Evolutionary conservation across 2,888 invertebrate genomes (phyloP).

Genomic region (Cephus spinipes): DNA sequence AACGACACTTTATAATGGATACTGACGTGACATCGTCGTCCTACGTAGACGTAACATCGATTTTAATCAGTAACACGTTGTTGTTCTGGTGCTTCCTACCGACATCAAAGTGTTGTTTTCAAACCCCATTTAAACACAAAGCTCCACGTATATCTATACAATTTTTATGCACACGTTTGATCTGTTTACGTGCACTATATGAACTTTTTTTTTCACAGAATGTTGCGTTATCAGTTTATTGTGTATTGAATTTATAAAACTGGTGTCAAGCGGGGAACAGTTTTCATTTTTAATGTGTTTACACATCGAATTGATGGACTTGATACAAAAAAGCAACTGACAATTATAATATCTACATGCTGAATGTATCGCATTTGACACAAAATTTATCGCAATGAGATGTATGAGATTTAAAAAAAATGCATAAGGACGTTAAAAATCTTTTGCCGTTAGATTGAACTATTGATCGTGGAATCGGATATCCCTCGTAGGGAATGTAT

Average conservation of each 20-base stretch:
- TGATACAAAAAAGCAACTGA: neutral
- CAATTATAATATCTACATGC: neutral
- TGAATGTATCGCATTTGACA: neutral
- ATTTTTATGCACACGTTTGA: neutral
- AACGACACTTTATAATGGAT: neutral
- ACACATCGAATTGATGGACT: neutral
- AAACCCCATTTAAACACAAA: neutral
- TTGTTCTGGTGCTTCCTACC: neutral
- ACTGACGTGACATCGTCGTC: neutral
- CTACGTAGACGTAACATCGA: neutral
- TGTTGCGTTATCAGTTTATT: neutral
- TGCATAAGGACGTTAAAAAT: neutral
- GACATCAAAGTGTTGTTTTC: neutral
- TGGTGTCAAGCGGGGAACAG: neutral
- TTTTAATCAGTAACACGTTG: neutral
- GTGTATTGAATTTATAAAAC: neutral
- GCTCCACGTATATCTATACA: neutral
- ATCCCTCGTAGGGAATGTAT: neutral
- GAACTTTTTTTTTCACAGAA: neutral
- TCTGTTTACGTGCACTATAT: neutral
- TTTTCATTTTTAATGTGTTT: neutral
- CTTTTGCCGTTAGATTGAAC: neutral
- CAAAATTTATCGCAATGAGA: neutral
- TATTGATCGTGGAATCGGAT: neutral
- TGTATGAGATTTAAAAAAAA: neutral